Base-by-base conservation (phyloP, 2,113 vertebrate species). In the Corydoras maculifer region DNA sequence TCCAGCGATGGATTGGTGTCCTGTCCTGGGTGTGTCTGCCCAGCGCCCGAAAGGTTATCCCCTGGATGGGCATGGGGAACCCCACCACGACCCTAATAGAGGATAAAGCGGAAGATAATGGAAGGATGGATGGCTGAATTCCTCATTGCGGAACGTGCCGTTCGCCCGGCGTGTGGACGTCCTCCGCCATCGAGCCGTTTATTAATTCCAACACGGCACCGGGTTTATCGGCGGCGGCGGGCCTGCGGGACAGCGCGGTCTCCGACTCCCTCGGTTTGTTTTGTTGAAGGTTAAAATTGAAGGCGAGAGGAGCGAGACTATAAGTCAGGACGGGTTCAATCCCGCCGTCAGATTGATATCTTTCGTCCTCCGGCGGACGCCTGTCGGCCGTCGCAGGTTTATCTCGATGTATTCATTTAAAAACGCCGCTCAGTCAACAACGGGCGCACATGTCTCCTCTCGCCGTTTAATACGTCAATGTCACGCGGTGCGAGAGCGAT, bases 381-480 rank as follows among this genome's bases (percentile, higher is more conserved):
- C 76, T 76, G 74, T 69, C 60, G 71, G 81, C 67, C 77, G 65
- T 58, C 60, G 55, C 7, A 55, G 59, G 63, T 69, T 68, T 62
- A 71, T 66, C 79, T 70, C 68, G 62, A 81, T 79, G 74, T 74
- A 70, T 51, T 71, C 49, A 54, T 78, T 80, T 66, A 76, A 15
- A 65, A 71, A 69, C 14, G 65, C 65, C 63, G 67, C 59, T 67
- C 59, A 54, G 71, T 82, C 67, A 74, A 64, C 62, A 55, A 31
- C 48, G 60, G 77, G 84, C 32, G 43, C 6, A 49, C 29, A n/a
- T 77, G 70, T 75, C 69, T 29, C 65, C 68, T 78, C 70, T 75
- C 72, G 79, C 70, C 77, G 75, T 78, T 73, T 78, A 85, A 88
- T 90, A 86, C 74, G 78, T 89, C 87, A 86, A 76, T 65, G 83